Conservation (phyloP, 1,140 invertebrate species). For the Tachypleus tridentatus region DNA sequence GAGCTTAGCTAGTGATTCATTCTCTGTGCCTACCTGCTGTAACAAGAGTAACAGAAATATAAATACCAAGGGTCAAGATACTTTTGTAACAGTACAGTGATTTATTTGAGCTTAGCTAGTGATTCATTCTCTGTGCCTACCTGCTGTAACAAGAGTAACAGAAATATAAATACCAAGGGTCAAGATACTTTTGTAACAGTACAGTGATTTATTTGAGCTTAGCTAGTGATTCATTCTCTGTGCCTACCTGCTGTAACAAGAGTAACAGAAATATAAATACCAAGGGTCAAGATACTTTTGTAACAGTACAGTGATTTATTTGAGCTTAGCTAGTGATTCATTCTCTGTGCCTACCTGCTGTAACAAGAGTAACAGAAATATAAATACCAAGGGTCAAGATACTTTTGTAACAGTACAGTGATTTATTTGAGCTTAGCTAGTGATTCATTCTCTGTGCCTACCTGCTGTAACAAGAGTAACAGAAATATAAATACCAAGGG, state of each 20-base stretch:
- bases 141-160: conserved; percentile 53
- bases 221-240: conserved; percentile 77
- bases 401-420: too few species aligned
- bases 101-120: conserved; percentile 87
- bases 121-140: conserved; percentile 75
- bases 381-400: too few species aligned
- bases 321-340: conserved; percentile 85
- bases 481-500: too few species aligned
- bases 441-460: conserved; percentile 73
- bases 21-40: conserved; percentile 73
- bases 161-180: too few species aligned
- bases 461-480: conserved; percentile 53
- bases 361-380: too few species aligned
- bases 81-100: too few species aligned
- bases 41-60: too few species aligned
- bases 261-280: too few species aligned
- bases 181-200: too few species aligned
- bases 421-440: conserved; percentile 90
- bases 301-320: too few species aligned
- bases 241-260: conserved; percentile 61
- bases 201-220: conserved; percentile 60
- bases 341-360: conserved; percentile 79
- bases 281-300: too few species aligned
- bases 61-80: too few species aligned
- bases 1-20: conserved; percentile 84